Base-by-base conservation (phyloP, 2,113 vertebrate species). In the Cheirogaleus medius region DNA sequence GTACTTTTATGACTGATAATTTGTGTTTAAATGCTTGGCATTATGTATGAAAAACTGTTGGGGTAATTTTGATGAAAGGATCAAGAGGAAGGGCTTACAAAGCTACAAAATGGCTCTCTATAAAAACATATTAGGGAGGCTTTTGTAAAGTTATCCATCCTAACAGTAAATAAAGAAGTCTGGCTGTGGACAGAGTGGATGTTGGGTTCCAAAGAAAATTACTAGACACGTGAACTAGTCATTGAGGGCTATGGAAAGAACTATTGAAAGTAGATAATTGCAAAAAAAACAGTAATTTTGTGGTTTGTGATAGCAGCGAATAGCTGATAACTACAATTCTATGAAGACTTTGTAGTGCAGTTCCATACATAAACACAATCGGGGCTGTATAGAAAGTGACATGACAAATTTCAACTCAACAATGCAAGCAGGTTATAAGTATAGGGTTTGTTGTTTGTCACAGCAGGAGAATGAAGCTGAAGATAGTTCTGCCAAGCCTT, bases 401-500 rank as follows among this genome's bases (percentile, higher is more conserved):
- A 96, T 60, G 76, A 96, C 68, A 97, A 52, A 97, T 97, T 95
- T 96, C 87, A 97, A 92, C 92, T 82, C 96, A 94, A 97, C 84
- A 98, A 95, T 96, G 71, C 34, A 96, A 94, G 64, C 47, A 73
- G 77, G 47, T 32, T 83, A 90, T 97, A 97, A 97, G 29, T 86
- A 77, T 54, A 98, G 82, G 32, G 21, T 91, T 97, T 98, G n/a
- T 95, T 76, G 96, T 98, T 91, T 96, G 74, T 96, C 74, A 87
- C 92, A 82, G 97, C 60, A 49, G 89, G 95, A 42, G 74, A 98
- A 96, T 80, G 69, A 7, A 52, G 86, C 95, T 54, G 37, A 98
- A 98, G 64, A 97, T 2, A 97, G 97, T 95, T 91, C 78, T 98
- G 96, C 91, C 6, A 97, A 97, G 42, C 54, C 69, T 97, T 66